phyloP scores from a whole-genome alignment of 2,888 invertebrate species.

The Torymus tubicola region DNA sequence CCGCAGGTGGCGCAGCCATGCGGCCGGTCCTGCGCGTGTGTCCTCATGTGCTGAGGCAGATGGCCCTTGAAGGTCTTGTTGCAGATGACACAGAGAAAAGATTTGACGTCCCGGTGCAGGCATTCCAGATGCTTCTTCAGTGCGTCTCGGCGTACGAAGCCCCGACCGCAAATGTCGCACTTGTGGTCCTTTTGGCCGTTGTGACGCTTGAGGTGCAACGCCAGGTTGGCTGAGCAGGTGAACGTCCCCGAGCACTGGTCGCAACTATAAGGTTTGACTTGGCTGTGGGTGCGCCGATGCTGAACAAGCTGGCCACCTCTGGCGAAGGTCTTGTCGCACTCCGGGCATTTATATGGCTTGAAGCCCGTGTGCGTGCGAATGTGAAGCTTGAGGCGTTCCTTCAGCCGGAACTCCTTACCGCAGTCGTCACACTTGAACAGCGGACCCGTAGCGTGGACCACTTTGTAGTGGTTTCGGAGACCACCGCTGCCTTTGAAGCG shows the following conservation, averaged over 20 bases:
- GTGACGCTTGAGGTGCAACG: conserved; percentile 80
- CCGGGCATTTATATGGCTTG: conserved; percentile 82
- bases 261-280: conserved; percentile 85
- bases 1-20: conserved; percentile 88
- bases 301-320: conserved; percentile 86
- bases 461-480: conserved; percentile 73
- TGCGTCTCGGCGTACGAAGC: conserved; percentile 86
- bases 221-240: conserved; percentile 78
- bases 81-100: conserved; percentile 88
- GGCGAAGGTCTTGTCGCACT: conserved; percentile 83
- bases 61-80: conserved; percentile 89
- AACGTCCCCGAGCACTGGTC: conserved; percentile 85
- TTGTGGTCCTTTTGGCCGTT: conserved; percentile 86
- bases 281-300: conserved; percentile 86
- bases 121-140: conserved; percentile 87
- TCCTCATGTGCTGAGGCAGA: conserved; percentile 88
- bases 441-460: conserved; percentile 71
- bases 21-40: conserved; percentile 86
- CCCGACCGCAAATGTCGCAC: conserved; percentile 88
- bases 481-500: conserved; percentile 74
- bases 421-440: conserved; percentile 86
- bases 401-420: conserved; percentile 85
- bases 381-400: conserved; percentile 86
- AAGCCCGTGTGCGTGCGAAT: conserved; percentile 85
- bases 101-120: conserved; percentile 85